Percentiles rank a stretch among this genome's conserved stretches.
These are phyloP conservation scores for Xanthorhoe designata DNA, from an alignment of 2,888 invertebrate species.

Conservation along the genomic window DNA sequence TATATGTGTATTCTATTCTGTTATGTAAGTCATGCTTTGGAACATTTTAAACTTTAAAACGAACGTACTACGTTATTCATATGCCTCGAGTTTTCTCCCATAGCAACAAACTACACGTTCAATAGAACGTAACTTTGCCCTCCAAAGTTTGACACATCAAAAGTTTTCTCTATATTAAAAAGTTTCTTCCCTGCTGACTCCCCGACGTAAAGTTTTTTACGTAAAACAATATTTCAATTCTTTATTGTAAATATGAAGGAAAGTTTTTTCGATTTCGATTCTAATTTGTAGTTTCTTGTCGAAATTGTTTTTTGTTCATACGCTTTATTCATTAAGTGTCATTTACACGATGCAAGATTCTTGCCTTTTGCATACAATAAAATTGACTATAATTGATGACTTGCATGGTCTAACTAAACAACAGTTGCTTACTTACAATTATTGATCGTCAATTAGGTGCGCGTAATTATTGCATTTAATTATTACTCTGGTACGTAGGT, in stretches of 20 bases:
- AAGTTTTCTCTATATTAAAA: conserved; percentile 16
- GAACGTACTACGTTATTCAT: neutral
- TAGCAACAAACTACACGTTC: conserved; percentile 5
- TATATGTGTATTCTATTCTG: too few relatives aligned
- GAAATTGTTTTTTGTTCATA: neutral
- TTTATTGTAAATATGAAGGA: neutral
- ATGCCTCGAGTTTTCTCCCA: neutral
- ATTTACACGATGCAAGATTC: too few relatives aligned
- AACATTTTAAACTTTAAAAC: neutral
- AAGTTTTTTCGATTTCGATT: neutral
- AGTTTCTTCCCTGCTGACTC: conserved; percentile 13
- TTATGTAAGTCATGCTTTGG: too few relatives aligned
- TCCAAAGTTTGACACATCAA: conserved; percentile 7
- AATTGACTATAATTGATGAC: too few relatives aligned
- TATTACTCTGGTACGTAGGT: too few relatives aligned
- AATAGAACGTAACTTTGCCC: conserved; percentile 14
- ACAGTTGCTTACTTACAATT: too few relatives aligned
- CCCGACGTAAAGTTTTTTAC: neutral
- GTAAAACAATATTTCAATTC: conserved; percentile 1
- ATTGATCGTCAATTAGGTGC: too few relatives aligned
- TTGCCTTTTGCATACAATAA: too few relatives aligned
- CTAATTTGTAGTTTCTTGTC: neutral
- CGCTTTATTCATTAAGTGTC: too few relatives aligned
- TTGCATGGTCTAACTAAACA: too few relatives aligned
- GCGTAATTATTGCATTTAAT: too few relatives aligned